Evolutionary conservation across 2,888 invertebrate genomes (phyloP).

Genomic region (Hydraecia micacea): DNA sequence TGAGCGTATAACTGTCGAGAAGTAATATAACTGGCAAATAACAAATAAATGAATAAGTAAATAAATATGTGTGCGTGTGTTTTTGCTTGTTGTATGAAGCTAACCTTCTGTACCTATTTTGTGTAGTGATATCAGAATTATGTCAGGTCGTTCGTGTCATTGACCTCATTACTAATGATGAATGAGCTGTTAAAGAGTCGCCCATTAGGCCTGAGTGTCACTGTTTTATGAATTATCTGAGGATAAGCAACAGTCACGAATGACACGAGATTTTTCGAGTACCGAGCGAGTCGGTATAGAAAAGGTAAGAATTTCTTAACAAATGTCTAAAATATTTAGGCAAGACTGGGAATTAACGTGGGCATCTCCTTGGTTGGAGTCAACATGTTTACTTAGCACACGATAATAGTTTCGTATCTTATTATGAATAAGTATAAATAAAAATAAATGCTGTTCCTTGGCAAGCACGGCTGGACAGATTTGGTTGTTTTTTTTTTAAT

Average conservation of each 20-base stretch:
- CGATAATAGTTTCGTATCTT: not conserved
- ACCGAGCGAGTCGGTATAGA: not conserved
- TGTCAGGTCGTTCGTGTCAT: slow-evolving; percentile 73
- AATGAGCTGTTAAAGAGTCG: slow-evolving; percentile 84
- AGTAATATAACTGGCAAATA: not conserved
- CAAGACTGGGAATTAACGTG: not conserved
- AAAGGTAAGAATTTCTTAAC: not conserved
- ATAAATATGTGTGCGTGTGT: not conserved
- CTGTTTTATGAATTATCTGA: slow-evolving; percentile 77
- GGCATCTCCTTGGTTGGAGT: too few relatives aligned
- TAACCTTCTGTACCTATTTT: slow-evolving; percentile 20
- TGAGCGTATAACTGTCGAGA: not conserved
- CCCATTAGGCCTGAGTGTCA: slow-evolving; percentile 79
- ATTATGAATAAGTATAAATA: not conserved
- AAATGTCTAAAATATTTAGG: not conserved
- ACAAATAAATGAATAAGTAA: too few relatives aligned
- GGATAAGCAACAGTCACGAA: slow-evolving; percentile 39
- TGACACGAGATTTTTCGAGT: slow-evolving; percentile 20
- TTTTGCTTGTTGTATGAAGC: not conserved
- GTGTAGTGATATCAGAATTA: slow-evolving; percentile 45
- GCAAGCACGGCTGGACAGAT: not conserved
- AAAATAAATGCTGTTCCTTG: not conserved
- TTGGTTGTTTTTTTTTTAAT: not conserved
- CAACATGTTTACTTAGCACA: too few relatives aligned
- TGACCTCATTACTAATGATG: slow-evolving; percentile 87